Evolutionary conservation across 2,888 invertebrate genomes (phyloP).

Genomic region (Chrysolina oricalcia): DNA sequence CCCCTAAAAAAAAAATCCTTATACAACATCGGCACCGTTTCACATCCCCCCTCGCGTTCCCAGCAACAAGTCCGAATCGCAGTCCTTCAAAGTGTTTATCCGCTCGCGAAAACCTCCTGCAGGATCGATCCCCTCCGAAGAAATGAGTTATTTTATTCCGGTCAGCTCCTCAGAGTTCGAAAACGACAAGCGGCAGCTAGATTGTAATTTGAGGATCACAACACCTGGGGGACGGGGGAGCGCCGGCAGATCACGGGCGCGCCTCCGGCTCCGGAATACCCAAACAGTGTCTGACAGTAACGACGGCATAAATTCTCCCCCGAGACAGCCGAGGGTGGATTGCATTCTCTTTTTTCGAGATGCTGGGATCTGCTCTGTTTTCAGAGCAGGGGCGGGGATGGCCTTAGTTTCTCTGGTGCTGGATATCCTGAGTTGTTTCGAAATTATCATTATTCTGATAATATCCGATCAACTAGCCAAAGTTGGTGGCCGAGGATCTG

Average conservation of each 20-base stretch:
- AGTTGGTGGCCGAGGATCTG: no score
- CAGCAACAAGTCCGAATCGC: conserved; percentile 23
- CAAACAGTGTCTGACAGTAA: conserved; percentile 71
- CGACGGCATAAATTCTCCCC: conserved; percentile 71
- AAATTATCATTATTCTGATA: no score
- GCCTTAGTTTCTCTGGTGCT: background rate
- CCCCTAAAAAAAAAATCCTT: no score
- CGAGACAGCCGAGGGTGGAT: conserved; percentile 61
- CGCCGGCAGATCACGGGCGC: conserved; percentile 50
- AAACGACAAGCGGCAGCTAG: conserved; percentile 65
- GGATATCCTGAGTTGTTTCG: no score
- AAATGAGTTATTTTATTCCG: conserved; percentile 65
- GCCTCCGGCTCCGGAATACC: conserved; percentile 60
- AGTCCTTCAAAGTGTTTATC: conserved; percentile 17
- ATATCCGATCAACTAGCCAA: no score
- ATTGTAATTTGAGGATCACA: conserved; percentile 72
- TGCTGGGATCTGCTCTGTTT: conserved; percentile 34
- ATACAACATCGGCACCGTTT: conserved; percentile 7
- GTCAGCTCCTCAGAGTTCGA: conserved; percentile 66
- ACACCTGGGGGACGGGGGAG: conserved; percentile 68
- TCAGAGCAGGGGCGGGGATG: conserved; percentile 20
- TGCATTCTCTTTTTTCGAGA: conserved; percentile 56
- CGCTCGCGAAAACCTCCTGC: conserved; percentile 19
- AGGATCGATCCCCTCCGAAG: conserved; percentile 41
- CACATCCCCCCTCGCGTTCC: conserved; percentile 1